Evolutionary conservation across 1,140 invertebrate species (phyloP), one percentile per base, ranked within the genome.

Genomic region (Caenorhabditis brenneri): DNA sequence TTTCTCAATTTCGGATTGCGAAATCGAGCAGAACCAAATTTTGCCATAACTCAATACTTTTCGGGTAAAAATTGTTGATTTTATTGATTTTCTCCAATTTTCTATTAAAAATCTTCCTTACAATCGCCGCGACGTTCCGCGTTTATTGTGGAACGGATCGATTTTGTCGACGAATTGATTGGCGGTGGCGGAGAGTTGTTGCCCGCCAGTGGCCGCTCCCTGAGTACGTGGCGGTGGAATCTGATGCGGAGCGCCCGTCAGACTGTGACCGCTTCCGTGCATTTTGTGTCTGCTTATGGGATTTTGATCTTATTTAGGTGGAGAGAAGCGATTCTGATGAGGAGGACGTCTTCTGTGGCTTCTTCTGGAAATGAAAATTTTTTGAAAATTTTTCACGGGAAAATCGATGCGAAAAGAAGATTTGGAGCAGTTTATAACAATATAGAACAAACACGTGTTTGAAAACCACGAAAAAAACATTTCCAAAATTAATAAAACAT

Each of bases 161-260:
- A 90, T 90, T 81, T 90, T 90, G 58, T 90, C 89, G 49, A 90
- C 89, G 79, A 90, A 90, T 79, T 90, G 89, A 84, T 88, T 89
- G 19, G 89, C 89, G 29, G 88, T 91, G 9, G 89, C 89, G 9
- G 89, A 90, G 16, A 90, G 87, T 48, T 88, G 88, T 48, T 88
- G 87, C 5, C 89, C 89, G 29, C 89, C 89, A 15, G 89, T 90
- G 16, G 89, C 89, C 31, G 89, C 85, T 46, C 89, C 89, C 51
- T 90, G 84, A 27, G 84, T 85, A 24, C 84, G 58, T 58, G 84
- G 84, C 42, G 84, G 84, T 16, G 84, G 84, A 51, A 85, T 80
- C 31, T 85, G 84, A 81, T 85, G 84, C 24, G 84, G 84, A 39
- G 84, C 84, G 60, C 84, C 84, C 39, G 80, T 81, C 27, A 85